phyloP scores from a whole-genome alignment of 1,140 invertebrate species.

The Leptinotarsa undecemlineata region DNA sequence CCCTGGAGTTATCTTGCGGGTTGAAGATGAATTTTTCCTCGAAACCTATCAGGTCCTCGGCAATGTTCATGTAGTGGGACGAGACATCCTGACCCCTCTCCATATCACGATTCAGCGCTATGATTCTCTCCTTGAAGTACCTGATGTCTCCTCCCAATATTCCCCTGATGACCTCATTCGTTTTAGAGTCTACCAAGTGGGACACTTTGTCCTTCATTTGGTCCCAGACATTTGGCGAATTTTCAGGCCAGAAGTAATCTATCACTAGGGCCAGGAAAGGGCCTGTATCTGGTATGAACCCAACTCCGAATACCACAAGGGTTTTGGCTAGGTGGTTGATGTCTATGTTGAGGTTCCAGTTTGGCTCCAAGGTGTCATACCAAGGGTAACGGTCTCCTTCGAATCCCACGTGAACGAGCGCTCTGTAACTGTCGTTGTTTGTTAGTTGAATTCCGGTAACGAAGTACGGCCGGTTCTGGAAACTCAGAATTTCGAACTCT shows the following conservation, averaged over 20 bases:
- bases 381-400: not conserved
- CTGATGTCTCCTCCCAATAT: constrained; percentile 15
- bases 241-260: constrained; percentile 9
- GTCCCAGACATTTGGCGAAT: constrained; percentile 10
- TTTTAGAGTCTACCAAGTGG: constrained; percentile 8
- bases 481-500: not conserved
- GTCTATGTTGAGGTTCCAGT: not conserved
- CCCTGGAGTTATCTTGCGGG: not conserved
- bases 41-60: too few relatives aligned
- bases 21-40: not conserved
- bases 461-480: not conserved
- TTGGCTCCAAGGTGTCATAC: not conserved
- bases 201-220: constrained; percentile 8
- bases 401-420: not conserved
- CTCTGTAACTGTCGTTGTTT: not conserved
- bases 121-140: not conserved
- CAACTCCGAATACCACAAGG: not conserved
- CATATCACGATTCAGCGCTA: not conserved
- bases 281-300: constrained; percentile 10
- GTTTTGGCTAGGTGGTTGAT: not conserved
- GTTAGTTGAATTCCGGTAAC: not conserved
- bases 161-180: not conserved
- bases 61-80: too few relatives aligned
- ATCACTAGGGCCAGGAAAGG: not conserved
- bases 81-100: not conserved